phyloP scores from a whole-genome alignment of 2,888 invertebrate species.

The Leptinotarsa peninsularis region DNA sequence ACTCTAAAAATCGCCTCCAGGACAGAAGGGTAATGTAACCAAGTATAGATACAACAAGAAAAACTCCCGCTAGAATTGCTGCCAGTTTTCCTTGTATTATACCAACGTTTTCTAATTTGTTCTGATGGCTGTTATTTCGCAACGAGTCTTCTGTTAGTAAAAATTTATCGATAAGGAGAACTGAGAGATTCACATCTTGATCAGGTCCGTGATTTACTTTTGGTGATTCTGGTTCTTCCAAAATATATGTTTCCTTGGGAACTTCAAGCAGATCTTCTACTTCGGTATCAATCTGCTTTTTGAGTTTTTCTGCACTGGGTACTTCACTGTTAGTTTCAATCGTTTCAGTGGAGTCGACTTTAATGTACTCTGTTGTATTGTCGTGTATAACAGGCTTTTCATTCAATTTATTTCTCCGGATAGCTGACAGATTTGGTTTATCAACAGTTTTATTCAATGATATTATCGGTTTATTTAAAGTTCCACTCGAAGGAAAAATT shows the following conservation, averaged over 20 bases:
- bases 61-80: slow-evolving; percentile 53
- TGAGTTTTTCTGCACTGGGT: background rate
- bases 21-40: slow-evolving; percentile 63
- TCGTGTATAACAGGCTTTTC: background rate
- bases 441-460: slow-evolving; percentile 12
- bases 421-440: slow-evolving; percentile 1
- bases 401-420: background rate
- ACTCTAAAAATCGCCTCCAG: slow-evolving; percentile 67
- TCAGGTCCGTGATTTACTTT: background rate
- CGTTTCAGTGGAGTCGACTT: no score
- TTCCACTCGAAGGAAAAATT: background rate
- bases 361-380: background rate
- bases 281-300: background rate
- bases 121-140: background rate
- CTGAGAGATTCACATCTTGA: slow-evolving; percentile 6
- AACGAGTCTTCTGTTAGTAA: background rate
- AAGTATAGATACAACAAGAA: slow-evolving; percentile 61
- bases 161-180: background rate
- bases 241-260: background rate
- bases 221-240: background rate
- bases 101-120: slow-evolving; percentile 15
- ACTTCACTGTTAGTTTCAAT: background rate
- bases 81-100: slow-evolving; percentile 51
- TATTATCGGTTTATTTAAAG: background rate
- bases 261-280: background rate